Evolutionary conservation across 1,140 invertebrate species (phyloP), one percentile per base, ranked within the genome.

Genomic region (Ceratina calcarata): DNA sequence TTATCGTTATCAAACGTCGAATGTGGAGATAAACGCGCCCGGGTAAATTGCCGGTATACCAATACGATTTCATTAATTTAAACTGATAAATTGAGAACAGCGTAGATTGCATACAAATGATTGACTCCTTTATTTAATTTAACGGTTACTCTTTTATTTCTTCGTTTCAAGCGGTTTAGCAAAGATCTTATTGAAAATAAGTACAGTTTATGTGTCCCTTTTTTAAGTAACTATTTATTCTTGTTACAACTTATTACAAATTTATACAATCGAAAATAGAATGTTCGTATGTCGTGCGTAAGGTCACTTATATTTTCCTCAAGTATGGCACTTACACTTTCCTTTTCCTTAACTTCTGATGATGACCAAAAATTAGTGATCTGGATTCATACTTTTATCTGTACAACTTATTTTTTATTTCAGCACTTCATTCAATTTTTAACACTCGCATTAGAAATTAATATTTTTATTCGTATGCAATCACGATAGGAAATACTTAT

Each of bases 1-100:
- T 62, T 84, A 85, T 85, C 83, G 55, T 80, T 83, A 76, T 84
- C 77, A 32, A 32, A 37, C 13, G 15, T 24, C 4, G 27, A 64
- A 78, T 15, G 8, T 24, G 0, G 18, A 37, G 57, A 70, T 68
- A 58, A 64, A 16, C 20, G 8, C 4, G 18, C 10, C 1, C 0
- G 20, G 22, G 18, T 22, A 57, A 71, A 70, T 16, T 15, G n/a
- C n/a, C 0, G 20, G 8, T 4, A 7, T 45, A 71, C 8, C 22
- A 37, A 83, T 74, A 83, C 69, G 53, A 32, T 72, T 83, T 69
- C 68, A 67, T 71, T 0, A 4, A 15, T 8, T 1, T 49, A 18
- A 10, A 16, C 16, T 45, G 49, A 80, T 66, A 10, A 58, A 57
- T 8, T 0, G 8, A 15, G 3, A 12, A 27, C 7, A 20, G 45